phyloP scores from a whole-genome alignment of 2,113 vertebrate genomes.

The Dromas ardeola region DNA sequence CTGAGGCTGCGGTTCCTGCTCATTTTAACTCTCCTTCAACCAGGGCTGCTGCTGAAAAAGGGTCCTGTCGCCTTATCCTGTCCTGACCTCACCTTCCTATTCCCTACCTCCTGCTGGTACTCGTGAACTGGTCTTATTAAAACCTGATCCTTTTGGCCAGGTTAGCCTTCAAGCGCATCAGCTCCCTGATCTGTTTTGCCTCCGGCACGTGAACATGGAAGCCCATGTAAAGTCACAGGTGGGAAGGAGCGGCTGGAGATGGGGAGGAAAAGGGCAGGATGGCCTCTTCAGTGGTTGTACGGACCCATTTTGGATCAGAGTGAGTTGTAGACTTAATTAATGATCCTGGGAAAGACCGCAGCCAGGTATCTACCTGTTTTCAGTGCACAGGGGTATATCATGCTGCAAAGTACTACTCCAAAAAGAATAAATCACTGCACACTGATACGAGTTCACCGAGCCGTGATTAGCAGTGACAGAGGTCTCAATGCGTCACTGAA shows the following conservation, averaged over 20 bases:
- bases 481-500: background rate
- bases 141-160: background rate
- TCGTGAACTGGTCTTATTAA: background rate
- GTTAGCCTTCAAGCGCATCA: background rate
- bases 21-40: background rate
- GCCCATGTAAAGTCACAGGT: background rate
- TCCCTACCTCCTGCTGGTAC: background rate
- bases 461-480: background rate
- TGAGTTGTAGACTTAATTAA: background rate
- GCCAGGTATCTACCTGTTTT: background rate
- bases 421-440: background rate
- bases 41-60: background rate
- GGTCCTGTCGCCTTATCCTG: background rate
- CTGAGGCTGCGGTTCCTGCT: background rate
- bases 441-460: background rate
- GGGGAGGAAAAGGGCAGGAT: background rate
- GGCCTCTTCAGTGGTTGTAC: background rate
- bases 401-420: background rate
- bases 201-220: background rate
- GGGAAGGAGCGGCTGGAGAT: background rate
- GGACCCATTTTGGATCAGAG: background rate
- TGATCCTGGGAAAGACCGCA: background rate
- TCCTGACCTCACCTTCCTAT: background rate
- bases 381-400: background rate
- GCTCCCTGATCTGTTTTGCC: accelerated